phyloP scores from a whole-genome alignment of 1,140 invertebrate genomes.

The Drosophila jambulina region DNA sequence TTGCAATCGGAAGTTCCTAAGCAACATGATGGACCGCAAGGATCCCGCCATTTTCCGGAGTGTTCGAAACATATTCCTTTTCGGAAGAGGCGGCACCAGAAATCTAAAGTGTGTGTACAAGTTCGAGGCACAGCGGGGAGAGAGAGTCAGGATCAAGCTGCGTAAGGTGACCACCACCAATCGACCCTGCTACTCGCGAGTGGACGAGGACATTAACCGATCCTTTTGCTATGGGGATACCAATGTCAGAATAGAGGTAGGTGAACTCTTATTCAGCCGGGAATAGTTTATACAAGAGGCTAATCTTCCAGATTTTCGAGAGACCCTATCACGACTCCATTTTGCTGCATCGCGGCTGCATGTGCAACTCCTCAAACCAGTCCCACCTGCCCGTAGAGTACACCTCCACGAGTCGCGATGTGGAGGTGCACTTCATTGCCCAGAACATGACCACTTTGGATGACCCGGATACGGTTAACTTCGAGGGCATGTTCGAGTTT shows the following conservation, averaged over 20 bases:
- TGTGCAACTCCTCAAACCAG: conserved; percentile 86
- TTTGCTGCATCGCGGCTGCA: conserved; percentile 88
- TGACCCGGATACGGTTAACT: conserved; percentile 93
- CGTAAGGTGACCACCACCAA: conserved; percentile 89
- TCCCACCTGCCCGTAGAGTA: conserved; percentile 89
- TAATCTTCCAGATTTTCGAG: conserved; percentile 87
- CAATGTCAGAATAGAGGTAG: conserved; percentile 76
- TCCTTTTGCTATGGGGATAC: conserved; percentile 89
- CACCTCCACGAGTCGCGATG: conserved; percentile 90
- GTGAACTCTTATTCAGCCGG: not conserved
- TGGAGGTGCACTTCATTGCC: conserved; percentile 93
- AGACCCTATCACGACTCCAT: conserved; percentile 89
- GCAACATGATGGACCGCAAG: conserved; percentile 87
- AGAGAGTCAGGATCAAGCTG: conserved; percentile 90
- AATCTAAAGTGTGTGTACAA: conserved; percentile 94
- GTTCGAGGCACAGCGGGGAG: conserved; percentile 92
- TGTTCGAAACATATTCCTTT: conserved; percentile 93
- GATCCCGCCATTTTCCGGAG: conserved; percentile 88
- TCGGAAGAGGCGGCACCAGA: conserved; percentile 92
- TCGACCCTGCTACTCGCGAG: conserved; percentile 88
- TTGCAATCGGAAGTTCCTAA: conserved; percentile 87
- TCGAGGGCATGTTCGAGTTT: conserved; percentile 94
- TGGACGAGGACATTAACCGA: conserved; percentile 88
- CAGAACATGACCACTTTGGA: conserved; percentile 92
- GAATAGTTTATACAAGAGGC: not conserved